These are phyloP conservation scores for Drosophila paucipuncta DNA, from an alignment of 2,888 invertebrate genomes.

Conservation along the genomic window DNA sequence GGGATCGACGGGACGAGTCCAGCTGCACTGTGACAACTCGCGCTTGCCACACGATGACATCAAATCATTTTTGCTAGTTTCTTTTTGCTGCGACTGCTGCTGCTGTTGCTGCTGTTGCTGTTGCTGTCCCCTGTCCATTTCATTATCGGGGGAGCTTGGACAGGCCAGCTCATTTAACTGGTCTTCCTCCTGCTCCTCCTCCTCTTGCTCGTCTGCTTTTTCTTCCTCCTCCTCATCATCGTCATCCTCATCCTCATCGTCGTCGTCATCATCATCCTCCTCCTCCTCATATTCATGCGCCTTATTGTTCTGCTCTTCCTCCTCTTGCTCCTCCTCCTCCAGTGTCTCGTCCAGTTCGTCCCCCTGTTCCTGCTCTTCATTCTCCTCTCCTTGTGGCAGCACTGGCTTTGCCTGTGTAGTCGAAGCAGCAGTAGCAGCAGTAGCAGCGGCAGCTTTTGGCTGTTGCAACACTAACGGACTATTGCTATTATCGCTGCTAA, in stretches of 20 bases:
- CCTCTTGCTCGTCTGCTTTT: not conserved
- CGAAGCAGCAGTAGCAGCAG: not conserved
- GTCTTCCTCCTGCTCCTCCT: not conserved
- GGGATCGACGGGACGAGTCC: not conserved
- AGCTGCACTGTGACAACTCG: not conserved
- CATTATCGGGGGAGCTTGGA: not conserved
- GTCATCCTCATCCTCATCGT: not conserved
- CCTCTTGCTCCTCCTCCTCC: not conserved
- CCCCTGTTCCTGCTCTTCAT: not conserved
- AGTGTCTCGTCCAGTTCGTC: not conserved
- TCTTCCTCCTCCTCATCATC: not conserved
- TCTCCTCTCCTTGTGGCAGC: not conserved
- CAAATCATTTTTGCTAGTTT: no score
- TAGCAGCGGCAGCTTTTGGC: not conserved
- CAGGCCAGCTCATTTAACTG: not conserved
- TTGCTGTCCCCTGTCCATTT: not conserved
- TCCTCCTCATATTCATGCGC: not conserved
- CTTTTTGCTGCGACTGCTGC: no score
- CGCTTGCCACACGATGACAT: no score
- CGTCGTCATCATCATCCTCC: not conserved
- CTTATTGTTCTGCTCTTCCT: not conserved
- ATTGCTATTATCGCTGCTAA: not conserved
- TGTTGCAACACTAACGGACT: not conserved
- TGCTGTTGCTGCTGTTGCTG: not conserved
- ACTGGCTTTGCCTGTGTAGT: not conserved